phyloP scores from a whole-genome alignment of 2,888 invertebrate species.

The Neoaliturus tenellus region DNA sequence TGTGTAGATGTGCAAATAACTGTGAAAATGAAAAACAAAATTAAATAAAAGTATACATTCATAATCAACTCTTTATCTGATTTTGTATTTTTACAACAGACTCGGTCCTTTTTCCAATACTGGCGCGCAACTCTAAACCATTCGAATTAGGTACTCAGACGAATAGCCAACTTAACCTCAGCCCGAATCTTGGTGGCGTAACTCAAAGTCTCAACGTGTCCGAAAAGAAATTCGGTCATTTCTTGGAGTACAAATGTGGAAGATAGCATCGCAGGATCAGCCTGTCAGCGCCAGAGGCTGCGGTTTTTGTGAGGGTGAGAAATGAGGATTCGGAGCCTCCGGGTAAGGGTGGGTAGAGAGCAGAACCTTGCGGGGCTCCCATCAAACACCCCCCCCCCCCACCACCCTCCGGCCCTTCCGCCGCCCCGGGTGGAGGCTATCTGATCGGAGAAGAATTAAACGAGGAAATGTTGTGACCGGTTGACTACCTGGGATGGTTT shows the following conservation, averaged over 20 bases:
- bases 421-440: neutral
- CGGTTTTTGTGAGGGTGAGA: constrained; percentile 26
- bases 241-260: neutral
- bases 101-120: too few species aligned
- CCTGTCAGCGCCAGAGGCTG: neutral
- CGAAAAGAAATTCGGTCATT: neutral
- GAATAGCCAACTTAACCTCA: too few species aligned
- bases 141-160: too few species aligned
- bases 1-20: too few species aligned
- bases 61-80: too few species aligned
- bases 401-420: neutral
- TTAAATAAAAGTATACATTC: too few species aligned
- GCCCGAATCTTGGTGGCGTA: neutral
- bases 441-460: constrained; percentile 42
- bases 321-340: constrained; percentile 28
- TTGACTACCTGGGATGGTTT: too few species aligned
- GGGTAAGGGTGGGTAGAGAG: neutral
- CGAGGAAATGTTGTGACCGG: neutral
- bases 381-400: constrained; percentile 6
- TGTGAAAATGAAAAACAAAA: too few species aligned
- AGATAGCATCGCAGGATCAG: constrained; percentile 40
- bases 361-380: constrained; percentile 11
- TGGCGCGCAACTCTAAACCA: too few species aligned
- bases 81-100: too few species aligned
- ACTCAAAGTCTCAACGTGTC: neutral